These are phyloP conservation scores for Acanthopleura granulata DNA, from an alignment of 2,888 invertebrate species.

Conservation along the genomic window DNA sequence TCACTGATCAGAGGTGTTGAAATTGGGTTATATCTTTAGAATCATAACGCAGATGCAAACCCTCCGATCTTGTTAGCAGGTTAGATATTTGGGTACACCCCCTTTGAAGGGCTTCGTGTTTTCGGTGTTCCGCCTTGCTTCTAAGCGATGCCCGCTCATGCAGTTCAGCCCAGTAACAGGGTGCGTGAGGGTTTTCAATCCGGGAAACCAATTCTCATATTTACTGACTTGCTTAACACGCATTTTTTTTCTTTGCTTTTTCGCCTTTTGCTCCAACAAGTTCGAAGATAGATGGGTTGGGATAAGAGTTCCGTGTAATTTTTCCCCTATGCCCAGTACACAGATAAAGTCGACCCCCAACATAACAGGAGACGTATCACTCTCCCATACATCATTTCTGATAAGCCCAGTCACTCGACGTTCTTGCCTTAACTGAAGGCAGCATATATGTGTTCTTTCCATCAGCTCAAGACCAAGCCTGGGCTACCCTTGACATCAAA, in stretches of 20 bases:
- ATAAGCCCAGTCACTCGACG: slow-evolving; percentile 2
- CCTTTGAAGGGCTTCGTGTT: no score
- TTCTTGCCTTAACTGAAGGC: not conserved
- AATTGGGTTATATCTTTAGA: no score
- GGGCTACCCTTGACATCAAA: not conserved
- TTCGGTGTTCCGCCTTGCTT: no score
- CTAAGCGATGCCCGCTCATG: no score
- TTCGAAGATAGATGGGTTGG: not conserved
- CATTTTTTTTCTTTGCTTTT: not conserved
- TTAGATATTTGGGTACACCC: no score
- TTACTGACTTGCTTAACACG: not conserved
- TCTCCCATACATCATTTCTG: not conserved
- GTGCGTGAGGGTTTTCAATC: not conserved
- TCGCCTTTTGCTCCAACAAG: not conserved
- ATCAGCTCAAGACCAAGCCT: not conserved
- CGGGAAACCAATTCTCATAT: no score
- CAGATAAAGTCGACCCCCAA: slow-evolving; percentile 3
- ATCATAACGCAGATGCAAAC: no score
- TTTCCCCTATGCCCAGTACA: not conserved
- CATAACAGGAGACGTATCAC: not conserved
- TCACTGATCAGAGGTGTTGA: no score
- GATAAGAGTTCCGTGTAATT: not conserved
- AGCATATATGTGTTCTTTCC: not conserved
- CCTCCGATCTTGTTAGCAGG: no score
- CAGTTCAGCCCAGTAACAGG: not conserved